A percentile compares a stretch with the other conserved stretches of the same genome.
Evolutionary conservation across 2,797 vertebrate species (phyloP).

Genomic region (Arnoldichthys spilopterus): DNA sequence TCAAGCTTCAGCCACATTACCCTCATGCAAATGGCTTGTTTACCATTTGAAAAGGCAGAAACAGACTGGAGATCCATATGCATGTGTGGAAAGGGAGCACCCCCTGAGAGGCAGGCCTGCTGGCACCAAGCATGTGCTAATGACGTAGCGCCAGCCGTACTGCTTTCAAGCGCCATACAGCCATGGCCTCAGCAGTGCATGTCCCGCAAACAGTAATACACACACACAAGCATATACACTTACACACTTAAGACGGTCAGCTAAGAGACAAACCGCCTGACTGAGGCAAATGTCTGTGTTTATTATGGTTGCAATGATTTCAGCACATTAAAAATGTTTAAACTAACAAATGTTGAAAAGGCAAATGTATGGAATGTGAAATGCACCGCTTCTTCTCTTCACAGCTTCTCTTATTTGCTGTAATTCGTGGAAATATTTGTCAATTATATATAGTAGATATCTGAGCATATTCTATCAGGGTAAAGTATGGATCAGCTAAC

Average conservation of each 20-base stretch:
- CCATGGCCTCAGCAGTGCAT: neutral
- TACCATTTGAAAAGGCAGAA: constrained; percentile 58
- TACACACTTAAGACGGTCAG: neutral
- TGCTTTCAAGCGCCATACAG: constrained; percentile 29
- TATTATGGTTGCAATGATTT: no score
- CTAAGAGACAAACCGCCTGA: constrained; percentile 23
- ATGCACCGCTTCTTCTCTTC: no score
- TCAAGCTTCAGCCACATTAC: constrained; percentile 34
- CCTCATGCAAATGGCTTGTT: constrained; percentile 54
- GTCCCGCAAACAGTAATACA: neutral
- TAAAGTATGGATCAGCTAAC: no score
- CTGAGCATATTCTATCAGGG: no score
- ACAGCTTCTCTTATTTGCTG: no score
- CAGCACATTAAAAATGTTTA: no score
- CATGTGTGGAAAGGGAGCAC: constrained; percentile 39
- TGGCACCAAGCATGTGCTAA: constrained; percentile 48
- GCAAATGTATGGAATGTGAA: no score
- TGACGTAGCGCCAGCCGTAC: constrained; percentile 38
- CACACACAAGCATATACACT: constrained; percentile 10
- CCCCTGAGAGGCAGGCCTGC: constrained; percentile 51
- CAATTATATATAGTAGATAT: no score
- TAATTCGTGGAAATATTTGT: no score
- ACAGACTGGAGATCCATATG: constrained; percentile 46
- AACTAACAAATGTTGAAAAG: no score
- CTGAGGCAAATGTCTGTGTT: neutral